Percentiles rank a stretch among this genome's conserved stretches.
Evolutionary conservation across 2,888 invertebrate species (phyloP).

Genomic region (Dolichomitus sp.): DNA sequence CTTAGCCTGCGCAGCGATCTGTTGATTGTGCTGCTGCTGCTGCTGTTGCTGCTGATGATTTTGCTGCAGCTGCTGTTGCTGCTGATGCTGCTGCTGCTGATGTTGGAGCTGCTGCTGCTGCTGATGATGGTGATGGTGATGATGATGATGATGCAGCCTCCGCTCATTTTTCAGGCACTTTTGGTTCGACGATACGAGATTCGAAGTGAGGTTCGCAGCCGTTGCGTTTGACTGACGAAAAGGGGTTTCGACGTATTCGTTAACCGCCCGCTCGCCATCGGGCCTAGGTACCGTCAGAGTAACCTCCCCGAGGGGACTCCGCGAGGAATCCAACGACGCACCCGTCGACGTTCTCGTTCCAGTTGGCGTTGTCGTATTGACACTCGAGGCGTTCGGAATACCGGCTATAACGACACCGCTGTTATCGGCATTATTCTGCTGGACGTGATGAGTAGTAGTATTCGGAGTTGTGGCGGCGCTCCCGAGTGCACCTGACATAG

Average conservation of each 20-base stretch:
- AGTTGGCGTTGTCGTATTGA: constrained; percentile 21
- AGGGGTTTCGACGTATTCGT: constrained; percentile 98
- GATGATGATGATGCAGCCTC: constrained; percentile 71
- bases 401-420: constrained; percentile 74
- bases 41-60: constrained; percentile 64
- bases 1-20: constrained; percentile 28
- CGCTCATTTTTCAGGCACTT: constrained; percentile 78
- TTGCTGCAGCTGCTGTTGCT: constrained; percentile 44
- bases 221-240: constrained; percentile 87
- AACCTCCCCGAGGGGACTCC: constrained; percentile 84
- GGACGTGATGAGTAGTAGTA: constrained; percentile 87
- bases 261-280: constrained; percentile 94
- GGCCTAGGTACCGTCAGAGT: constrained; percentile 92
- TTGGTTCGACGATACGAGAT: constrained; percentile 63
- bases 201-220: constrained; percentile 62
- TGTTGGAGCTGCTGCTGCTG: constrained; percentile 69
- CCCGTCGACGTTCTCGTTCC: not conserved
- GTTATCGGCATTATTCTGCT: constrained; percentile 55
- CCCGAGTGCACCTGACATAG: constrained; percentile 24
- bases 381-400: constrained; percentile 75
- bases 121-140: constrained; percentile 71
- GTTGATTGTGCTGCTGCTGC: constrained; percentile 54
- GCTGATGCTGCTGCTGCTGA: constrained; percentile 64
- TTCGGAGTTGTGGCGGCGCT: not conserved
- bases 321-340: constrained; percentile 28